Conservation (phyloP, 2,113 vertebrate species). For the Pelusios castaneus region DNA sequence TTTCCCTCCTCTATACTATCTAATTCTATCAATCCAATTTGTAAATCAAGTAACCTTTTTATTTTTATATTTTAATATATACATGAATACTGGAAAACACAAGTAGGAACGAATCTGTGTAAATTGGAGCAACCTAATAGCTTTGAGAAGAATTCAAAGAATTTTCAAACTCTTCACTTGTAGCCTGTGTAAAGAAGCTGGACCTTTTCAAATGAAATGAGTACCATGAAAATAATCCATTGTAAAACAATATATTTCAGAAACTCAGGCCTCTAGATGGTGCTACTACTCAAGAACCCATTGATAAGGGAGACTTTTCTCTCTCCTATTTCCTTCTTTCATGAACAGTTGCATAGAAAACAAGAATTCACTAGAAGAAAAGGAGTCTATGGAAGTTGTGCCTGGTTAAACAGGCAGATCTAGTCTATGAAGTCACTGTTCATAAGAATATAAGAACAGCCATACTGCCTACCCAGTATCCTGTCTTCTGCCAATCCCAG, state of each 20-base stretch:
- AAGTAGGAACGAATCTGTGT: not conserved
- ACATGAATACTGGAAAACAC: not conserved
- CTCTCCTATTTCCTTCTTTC: not conserved
- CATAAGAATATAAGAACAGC: not conserved
- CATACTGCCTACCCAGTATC: no score
- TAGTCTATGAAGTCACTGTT: not conserved
- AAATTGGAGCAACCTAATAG: not conserved
- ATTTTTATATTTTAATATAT: not conserved
- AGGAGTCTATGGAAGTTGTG: rapidly evolving
- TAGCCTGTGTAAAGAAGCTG: not conserved
- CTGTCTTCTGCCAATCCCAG: no score
- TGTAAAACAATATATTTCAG: not conserved
- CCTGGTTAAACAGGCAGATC: not conserved
- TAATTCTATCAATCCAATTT: not conserved
- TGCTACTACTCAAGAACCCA: constrained; percentile 17
- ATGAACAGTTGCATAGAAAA: rapidly evolving
- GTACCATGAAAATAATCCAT: not conserved
- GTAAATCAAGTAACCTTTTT: not conserved
- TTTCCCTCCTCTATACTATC: not conserved
- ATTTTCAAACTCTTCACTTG: not conserved
- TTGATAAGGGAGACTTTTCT: not conserved
- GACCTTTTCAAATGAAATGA: not conserved
- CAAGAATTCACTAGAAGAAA: not conserved
- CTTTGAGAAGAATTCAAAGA: not conserved
- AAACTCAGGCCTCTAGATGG: constrained; percentile 39